Percentiles rank a stretch among this genome's conserved stretches.
phyloP scores from a whole-genome alignment of 2,797 vertebrate genomes.

The Alectoris magna region DNA sequence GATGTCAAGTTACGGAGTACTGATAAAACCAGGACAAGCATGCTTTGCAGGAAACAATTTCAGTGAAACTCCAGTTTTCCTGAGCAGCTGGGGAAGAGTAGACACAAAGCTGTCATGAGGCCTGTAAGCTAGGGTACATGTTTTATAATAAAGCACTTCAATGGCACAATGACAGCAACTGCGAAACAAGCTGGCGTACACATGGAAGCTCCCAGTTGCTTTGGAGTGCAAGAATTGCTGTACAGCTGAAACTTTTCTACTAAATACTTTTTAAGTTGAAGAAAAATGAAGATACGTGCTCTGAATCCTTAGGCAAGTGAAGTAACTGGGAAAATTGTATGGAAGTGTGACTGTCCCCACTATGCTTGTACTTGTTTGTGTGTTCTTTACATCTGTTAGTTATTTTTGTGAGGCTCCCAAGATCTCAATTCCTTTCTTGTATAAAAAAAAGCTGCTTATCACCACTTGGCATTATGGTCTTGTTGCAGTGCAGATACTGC shows the following conservation, averaged over 20 bases:
- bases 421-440: background rate
- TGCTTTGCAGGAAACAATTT: background rate
- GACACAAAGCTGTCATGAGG: background rate
- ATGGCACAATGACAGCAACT: background rate
- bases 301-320: background rate
- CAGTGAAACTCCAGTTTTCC: background rate
- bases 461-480: background rate
- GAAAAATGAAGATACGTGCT: background rate
- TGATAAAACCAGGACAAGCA: too few relatives aligned
- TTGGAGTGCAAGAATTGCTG: background rate
- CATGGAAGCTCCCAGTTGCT: background rate
- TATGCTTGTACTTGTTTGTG: background rate
- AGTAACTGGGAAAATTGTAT: background rate
- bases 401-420: background rate
- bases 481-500: background rate
- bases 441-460: background rate
- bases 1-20: too few relatives aligned
- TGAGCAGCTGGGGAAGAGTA: background rate
- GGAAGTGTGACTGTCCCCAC: background rate
- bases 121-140: accelerated
- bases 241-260: background rate
- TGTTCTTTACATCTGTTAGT: background rate
- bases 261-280: background rate
- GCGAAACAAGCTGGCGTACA: background rate
- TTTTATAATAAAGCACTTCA: background rate